Conservation (phyloP, 2,797 vertebrate genomes). For the Eremophila alpestris region DNA sequence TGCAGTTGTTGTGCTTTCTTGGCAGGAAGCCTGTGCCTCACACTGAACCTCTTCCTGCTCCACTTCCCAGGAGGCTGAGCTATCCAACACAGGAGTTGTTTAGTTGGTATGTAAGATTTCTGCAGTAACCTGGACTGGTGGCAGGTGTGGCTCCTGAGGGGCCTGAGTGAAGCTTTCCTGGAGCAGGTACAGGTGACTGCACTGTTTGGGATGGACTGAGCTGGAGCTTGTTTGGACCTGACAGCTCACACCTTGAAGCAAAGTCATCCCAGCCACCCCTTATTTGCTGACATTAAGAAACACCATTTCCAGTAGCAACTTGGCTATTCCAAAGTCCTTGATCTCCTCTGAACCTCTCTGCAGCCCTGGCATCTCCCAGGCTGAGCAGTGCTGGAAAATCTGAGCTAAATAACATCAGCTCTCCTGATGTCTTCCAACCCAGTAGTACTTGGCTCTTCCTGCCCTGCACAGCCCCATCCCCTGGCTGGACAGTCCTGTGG, state of each 20-base stretch:
- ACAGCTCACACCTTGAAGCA: neutral
- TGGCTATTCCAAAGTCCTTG: neutral
- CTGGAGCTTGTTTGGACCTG: neutral
- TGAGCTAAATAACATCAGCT: neutral
- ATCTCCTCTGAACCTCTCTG: neutral
- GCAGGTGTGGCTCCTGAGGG: neutral
- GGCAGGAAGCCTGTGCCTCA: neutral
- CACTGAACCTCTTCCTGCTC: neutral
- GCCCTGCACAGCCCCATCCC: neutral
- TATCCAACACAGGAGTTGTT: neutral
- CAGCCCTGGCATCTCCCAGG: neutral
- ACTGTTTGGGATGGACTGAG: neutral
- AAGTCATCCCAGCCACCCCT: neutral
- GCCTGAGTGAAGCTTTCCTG: neutral
- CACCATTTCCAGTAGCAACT: neutral
- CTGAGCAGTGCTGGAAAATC: neutral
- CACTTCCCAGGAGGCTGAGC: neutral
- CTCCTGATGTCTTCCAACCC: neutral
- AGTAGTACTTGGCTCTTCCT: neutral
- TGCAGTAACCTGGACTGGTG: neutral
- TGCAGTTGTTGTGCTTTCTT: neutral
- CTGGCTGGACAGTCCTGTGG: neutral
- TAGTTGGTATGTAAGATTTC: neutral
- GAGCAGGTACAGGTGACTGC: neutral
- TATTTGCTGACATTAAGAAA: neutral